Evolutionary conservation across 1,140 invertebrate genomes (phyloP).

Genomic region (Zaprionus ghesquierei): DNA sequence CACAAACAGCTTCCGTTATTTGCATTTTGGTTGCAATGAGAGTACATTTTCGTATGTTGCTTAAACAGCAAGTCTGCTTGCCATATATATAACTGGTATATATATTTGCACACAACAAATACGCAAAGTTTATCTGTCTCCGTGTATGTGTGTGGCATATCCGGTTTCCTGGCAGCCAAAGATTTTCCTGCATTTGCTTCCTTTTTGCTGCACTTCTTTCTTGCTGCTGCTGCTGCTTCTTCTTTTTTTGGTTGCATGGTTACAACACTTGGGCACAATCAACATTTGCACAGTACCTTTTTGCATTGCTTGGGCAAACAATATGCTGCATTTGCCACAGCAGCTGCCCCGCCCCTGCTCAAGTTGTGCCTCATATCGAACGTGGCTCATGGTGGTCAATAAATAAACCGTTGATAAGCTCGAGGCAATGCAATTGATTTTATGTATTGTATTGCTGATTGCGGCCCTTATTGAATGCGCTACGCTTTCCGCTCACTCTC

Average conservation of each 20-base stretch:
- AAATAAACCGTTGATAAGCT: conserved; percentile 75
- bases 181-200: conserved; percentile 4
- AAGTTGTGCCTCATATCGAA: background rate
- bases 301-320: conserved; percentile 65
- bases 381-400: conserved; percentile 57
- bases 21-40: conserved; percentile 63
- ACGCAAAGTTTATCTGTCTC: conserved; percentile 44
- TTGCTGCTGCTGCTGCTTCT: background rate
- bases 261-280: conserved; percentile 62
- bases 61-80: conserved; percentile 43
- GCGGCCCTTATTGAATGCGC: conserved; percentile 70
- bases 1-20: conserved; percentile 49
- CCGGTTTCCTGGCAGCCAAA: conserved; percentile 56
- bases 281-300: conserved; percentile 74
- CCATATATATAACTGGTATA: background rate
- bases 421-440: conserved; percentile 75
- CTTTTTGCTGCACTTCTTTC: conserved; percentile 27
- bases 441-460: conserved; percentile 75
- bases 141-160: conserved; percentile 50
- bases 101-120: conserved; percentile 70
- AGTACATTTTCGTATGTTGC: conserved; percentile 67
- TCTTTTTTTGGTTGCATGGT: conserved; percentile 45
- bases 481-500: background rate
- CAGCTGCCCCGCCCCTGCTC: background rate
- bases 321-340: conserved; percentile 58